Evolutionary conservation across 2,797 vertebrate species (phyloP).

Genomic region (Cryptoprocta ferox): DNA sequence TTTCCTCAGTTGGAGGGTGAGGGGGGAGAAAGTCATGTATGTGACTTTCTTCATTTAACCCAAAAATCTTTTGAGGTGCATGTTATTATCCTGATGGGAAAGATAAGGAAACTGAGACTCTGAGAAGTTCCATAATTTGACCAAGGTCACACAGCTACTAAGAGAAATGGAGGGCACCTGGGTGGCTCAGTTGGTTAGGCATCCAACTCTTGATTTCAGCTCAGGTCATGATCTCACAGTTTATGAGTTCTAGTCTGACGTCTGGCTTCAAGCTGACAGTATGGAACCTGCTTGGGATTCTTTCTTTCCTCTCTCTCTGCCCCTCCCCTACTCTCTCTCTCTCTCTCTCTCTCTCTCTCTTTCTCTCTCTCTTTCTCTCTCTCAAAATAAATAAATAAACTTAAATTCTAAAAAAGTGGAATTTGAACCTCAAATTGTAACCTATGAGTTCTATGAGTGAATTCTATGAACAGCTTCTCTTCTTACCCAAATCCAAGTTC

Average conservation of each 20-base stretch:
- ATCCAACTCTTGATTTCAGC: too few relatives aligned
- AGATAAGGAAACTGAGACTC: conserved; percentile 30
- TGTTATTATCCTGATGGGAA: background rate
- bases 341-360: too few relatives aligned
- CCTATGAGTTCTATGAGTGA: too few relatives aligned
- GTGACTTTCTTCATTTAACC: background rate
- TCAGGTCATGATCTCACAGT: too few relatives aligned
- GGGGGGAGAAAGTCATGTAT: background rate
- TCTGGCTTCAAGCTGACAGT: too few relatives aligned
- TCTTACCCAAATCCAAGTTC: background rate
- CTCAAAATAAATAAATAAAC: too few relatives aligned
- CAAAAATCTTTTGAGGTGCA: background rate
- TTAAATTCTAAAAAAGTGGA: background rate
- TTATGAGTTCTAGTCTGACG: too few relatives aligned
- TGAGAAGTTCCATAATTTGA: background rate
- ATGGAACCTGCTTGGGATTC: too few relatives aligned
- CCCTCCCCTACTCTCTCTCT: too few relatives aligned
- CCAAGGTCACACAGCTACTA: background rate
- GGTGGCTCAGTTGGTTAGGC: too few relatives aligned
- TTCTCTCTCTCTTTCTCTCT: too few relatives aligned
- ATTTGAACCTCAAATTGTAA: conserved; percentile 5
- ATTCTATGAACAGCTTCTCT: background rate
- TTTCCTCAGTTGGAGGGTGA: background rate
- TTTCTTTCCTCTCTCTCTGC: too few relatives aligned
- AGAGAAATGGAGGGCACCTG: background rate